Percentiles rank a stretch among this genome's conserved stretches.
Conservation (phyloP, 2,113 vertebrate genomes). For the Sitta europaea region DNA sequence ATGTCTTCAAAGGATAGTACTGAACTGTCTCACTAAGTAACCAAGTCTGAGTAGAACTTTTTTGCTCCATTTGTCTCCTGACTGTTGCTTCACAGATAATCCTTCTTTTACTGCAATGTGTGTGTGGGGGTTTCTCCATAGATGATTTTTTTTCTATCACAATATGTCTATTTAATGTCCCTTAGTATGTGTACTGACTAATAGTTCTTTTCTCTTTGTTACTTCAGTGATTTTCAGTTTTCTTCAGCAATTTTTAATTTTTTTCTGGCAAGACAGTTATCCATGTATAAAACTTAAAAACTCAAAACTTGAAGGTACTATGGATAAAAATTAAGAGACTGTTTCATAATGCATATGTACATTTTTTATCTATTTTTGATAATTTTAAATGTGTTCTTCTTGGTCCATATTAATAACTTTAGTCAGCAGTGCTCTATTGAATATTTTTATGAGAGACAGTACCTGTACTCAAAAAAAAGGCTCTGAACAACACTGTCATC, state of each 20-base stretch:
- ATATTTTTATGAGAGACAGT: not conserved
- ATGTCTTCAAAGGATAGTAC: not conserved
- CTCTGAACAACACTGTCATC: not conserved
- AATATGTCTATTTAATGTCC: not conserved
- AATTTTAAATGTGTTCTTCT: not conserved
- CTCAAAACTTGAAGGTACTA: not conserved
- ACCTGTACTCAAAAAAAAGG: not conserved
- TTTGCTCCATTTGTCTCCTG: not conserved
- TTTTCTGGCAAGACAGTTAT: not conserved
- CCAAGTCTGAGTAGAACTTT: not conserved
- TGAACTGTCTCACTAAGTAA: not conserved
- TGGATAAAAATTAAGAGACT: not conserved
- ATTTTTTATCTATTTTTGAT: not conserved
- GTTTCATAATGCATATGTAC: not conserved
- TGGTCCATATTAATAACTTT: not conserved
- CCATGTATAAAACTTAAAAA: not conserved
- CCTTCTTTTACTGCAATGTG: not conserved
- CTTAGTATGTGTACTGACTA: not conserved
- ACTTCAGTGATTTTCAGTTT: not conserved
- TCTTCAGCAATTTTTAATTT: not conserved
- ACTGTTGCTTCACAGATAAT: not conserved
- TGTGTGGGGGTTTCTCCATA: not conserved
- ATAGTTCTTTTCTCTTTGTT: not conserved
- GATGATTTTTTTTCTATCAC: not conserved
- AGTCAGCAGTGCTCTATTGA: not conserved